Conservation (phyloP, 2,797 vertebrate genomes). For the Cyprinodon diabolis region DNA sequence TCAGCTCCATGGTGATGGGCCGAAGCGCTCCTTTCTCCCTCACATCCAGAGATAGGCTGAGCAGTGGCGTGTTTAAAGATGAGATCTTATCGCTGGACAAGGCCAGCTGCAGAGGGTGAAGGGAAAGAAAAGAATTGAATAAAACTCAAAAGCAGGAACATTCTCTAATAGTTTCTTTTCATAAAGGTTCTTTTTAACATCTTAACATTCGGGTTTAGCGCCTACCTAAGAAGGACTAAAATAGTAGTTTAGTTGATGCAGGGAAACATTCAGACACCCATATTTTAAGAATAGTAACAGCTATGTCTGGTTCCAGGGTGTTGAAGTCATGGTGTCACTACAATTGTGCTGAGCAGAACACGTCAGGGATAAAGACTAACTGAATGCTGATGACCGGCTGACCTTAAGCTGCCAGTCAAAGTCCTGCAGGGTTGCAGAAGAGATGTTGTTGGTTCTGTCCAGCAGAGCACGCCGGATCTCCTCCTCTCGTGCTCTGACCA, state of each 20-base stretch:
- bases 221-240: not conserved
- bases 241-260: not conserved
- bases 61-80: slow-evolving; percentile 89
- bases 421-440: slow-evolving; percentile 88
- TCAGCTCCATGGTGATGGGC: slow-evolving; percentile 89
- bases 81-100: slow-evolving; percentile 96
- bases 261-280: not conserved
- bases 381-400: not conserved
- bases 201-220: not conserved
- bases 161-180: not conserved
- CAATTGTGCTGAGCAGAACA: not conserved
- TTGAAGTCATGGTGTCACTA: not conserved
- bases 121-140: not conserved
- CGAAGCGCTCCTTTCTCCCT: slow-evolving; percentile 83
- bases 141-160: not conserved
- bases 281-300: not conserved
- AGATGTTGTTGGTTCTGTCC: slow-evolving; percentile 85
- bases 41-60: slow-evolving; percentile 90
- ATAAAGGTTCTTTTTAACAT: not conserved
- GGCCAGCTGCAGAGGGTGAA: slow-evolving; percentile 81
- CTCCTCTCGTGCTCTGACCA: slow-evolving; percentile 83
- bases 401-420: slow-evolving; percentile 99
- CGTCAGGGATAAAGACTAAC: not conserved
- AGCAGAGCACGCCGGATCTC: slow-evolving; percentile 86
- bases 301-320: not conserved